Evolutionary conservation across 2,888 invertebrate genomes (phyloP).

Genomic region (Drosophila emarginata): DNA sequence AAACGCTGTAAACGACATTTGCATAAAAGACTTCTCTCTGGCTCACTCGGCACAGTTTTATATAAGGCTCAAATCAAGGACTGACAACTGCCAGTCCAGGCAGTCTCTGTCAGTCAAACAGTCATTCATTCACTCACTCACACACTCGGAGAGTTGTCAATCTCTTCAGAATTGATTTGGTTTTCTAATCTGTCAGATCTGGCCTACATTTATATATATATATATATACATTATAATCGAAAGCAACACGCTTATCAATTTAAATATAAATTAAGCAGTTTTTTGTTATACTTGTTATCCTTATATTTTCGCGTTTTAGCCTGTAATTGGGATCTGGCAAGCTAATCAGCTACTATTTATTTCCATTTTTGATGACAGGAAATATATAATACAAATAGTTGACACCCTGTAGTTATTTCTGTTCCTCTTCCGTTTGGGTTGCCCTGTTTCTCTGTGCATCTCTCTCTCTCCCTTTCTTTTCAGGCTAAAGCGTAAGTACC

Average conservation of each 20-base stretch:
- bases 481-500: conserved; percentile 46
- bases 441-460: background rate
- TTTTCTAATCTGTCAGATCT: conserved; percentile 63
- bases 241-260: background rate
- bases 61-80: conserved; percentile 37
- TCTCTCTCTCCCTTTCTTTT: conserved; percentile 14
- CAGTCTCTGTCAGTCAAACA: background rate
- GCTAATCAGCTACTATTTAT: too few species aligned
- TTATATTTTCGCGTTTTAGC: background rate
- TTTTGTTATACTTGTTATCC: too few species aligned
- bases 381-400: too few species aligned
- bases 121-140: conserved; percentile 30
- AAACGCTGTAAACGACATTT: conserved; percentile 42
- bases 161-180: conserved; percentile 61
- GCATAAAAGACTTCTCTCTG: conserved; percentile 41
- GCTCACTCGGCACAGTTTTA: conserved; percentile 17
- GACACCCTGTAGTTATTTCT: background rate
- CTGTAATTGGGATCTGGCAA: background rate
- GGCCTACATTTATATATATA: conserved; percentile 2
- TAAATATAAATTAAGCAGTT: background rate
- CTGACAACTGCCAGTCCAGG: conserved; percentile 42
- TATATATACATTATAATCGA: conserved; percentile 26
- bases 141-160: conserved; percentile 32
- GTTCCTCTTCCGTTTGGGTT: background rate
- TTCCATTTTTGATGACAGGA: background rate